phyloP scores from a whole-genome alignment of 92 coral and sea anemone species.

The Siderastrea radians region DNA sequence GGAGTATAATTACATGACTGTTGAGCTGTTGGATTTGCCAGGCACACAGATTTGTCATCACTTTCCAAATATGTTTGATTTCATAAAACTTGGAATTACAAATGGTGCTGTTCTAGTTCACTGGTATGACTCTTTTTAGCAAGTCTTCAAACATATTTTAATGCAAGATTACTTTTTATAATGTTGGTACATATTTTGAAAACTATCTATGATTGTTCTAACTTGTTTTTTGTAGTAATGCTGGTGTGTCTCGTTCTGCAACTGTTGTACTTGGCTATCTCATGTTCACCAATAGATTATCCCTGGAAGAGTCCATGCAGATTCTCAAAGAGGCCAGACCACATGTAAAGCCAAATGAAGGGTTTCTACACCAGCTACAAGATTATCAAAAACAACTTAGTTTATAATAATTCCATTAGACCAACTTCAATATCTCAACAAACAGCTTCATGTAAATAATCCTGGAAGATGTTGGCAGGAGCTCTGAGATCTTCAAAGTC shows the following conservation, averaged over 20 bases:
- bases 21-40: slow-evolving; percentile 92
- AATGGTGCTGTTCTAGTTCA: slow-evolving; percentile 87
- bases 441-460: too few relatives aligned
- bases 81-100: slow-evolving; percentile 67
- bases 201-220: too few relatives aligned
- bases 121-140: slow-evolving; percentile 74
- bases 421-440: not conserved
- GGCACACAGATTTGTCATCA: slow-evolving; percentile 75
- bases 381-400: slow-evolving; percentile 75
- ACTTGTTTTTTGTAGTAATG: slow-evolving; percentile 72
- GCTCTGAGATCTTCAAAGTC: too few relatives aligned
- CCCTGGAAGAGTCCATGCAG: slow-evolving; percentile 71
- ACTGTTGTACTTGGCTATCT: slow-evolving; percentile 88
- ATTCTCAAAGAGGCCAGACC: slow-evolving; percentile 84
- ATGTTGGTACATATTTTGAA: too few relatives aligned
- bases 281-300: slow-evolving; percentile 71
- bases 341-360: slow-evolving; percentile 89
- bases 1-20: slow-evolving; percentile 87
- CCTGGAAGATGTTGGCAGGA: too few relatives aligned
- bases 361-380: slow-evolving; percentile 85
- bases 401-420: not conserved
- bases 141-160: not conserved
- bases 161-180: not conserved
- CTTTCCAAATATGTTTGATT: slow-evolving; percentile 81
- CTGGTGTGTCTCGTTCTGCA: slow-evolving; percentile 92